Base-by-base conservation (phyloP, 2,888 invertebrate species). In the Mimas tiliae region DNA sequence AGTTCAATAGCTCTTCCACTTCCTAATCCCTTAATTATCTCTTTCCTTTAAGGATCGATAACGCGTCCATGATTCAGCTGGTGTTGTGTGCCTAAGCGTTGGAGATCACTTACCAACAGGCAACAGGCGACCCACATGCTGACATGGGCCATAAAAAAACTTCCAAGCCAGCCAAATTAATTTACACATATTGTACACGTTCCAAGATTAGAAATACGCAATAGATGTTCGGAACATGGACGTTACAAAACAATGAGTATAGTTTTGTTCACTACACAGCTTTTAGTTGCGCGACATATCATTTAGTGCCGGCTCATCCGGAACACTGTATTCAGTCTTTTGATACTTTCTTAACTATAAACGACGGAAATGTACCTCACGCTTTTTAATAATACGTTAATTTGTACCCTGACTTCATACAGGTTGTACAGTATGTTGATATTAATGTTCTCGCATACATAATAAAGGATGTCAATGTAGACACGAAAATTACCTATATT, bases 401-500 rank as follows among this genome's bases (percentile, higher is more conserved):
- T 42, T 58, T 58, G 58, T 42, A 58, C 19, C 6, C 58, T 42
- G 42, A 6, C 58, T 19, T 19, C 12, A 19, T 42, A 42, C 12
- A 9, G 27, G 2, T 19, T 42, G 42, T 19, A 55, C 58, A 42
- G 58, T 58, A 58, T 42, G 58, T 58, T 42, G 16, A 38, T 58
- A 16, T n/a, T 34, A n/a, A 34, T 42, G 42, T 19, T 58, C 58
- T 58, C 19, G 58, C 38, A 42, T 58, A 42, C 42, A 19, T 58
- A 58, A 58, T 58, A 58, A 58, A 58, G 58, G 19, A 19, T 42
- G 42, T 19, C 42, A 21, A 42, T 58, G 58, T 58, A 58, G 34
- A 38, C 42, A 58, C 42, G 42, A 58, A 58, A 58, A 42, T 58
- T 42, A 58, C 42, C 58, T 58, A 16, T 58, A 58, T 58, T 6